These are phyloP conservation scores for Mystacornis crossleyi DNA, from an alignment of 2,113 vertebrate genomes.

Conservation along the genomic window DNA sequence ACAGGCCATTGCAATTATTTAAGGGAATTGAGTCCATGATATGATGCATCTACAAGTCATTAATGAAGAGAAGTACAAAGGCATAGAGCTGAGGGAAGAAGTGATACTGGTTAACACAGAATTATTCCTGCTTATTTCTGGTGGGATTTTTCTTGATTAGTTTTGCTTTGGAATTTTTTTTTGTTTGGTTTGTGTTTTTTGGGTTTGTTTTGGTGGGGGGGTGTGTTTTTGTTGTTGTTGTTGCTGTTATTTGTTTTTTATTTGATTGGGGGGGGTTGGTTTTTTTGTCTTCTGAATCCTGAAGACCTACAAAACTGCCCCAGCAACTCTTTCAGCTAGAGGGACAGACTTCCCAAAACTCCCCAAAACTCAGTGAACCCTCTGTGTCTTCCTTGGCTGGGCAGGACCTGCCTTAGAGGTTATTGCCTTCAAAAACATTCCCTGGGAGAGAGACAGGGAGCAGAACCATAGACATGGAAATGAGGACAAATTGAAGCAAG, in stretches of 20 bases:
- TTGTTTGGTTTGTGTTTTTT: accelerated
- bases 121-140: background rate
- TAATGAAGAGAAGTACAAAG: background rate
- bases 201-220: accelerated
- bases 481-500: background rate
- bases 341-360: background rate
- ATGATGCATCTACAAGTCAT: background rate
- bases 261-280: background rate
- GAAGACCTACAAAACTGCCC: background rate
- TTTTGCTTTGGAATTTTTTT: accelerated
- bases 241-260: background rate
- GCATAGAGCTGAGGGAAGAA: background rate
- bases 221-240: background rate
- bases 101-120: background rate
- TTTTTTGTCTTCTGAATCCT: background rate
- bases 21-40: background rate
- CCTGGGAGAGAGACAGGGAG: background rate
- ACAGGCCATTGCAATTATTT: background rate
- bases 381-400: background rate
- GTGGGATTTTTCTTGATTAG: background rate
- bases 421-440: background rate
- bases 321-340: background rate
- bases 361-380: background rate
- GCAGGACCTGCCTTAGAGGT: background rate
- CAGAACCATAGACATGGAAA: background rate